Conservation (phyloP, 2,888 invertebrate genomes). For the Dolichomitus sp. region DNA sequence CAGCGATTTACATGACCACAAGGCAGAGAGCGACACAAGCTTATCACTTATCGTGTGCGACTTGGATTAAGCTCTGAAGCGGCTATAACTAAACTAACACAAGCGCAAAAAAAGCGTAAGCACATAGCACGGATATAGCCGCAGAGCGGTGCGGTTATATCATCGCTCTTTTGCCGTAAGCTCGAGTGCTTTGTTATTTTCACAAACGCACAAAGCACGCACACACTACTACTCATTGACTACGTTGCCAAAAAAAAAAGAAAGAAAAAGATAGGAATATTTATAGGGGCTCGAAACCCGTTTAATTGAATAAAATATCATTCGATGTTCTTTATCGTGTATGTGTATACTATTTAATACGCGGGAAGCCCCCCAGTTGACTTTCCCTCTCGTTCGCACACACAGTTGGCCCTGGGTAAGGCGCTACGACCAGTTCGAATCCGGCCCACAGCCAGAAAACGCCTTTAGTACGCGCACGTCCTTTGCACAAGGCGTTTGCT, state of each 20-base stretch:
- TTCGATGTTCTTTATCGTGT: conserved; percentile 11
- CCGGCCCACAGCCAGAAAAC: conserved; percentile 28
- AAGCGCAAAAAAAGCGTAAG: neutral
- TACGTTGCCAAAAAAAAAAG: neutral
- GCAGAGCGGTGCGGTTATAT: conserved; percentile 7
- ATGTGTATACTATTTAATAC: neutral
- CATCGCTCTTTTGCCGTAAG: conserved; percentile 17
- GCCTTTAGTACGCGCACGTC: conserved; percentile 61
- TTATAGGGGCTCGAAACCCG: neutral
- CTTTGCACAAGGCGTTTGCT: conserved; percentile 31
- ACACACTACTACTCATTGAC: neutral
- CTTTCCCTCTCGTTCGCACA: conserved; percentile 1
- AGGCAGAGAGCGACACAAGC: neutral
- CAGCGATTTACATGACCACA: neutral
- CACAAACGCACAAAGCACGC: neutral
- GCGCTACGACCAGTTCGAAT: conserved; percentile 35
- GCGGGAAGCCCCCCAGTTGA: neutral
- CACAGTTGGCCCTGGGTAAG: conserved; percentile 6
- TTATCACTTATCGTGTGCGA: conserved; percentile 21
- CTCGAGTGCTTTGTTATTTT: conserved; percentile 2
- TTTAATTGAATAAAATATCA: neutral
- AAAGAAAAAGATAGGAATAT: neutral
- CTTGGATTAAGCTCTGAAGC: neutral
- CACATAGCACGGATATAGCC: neutral
- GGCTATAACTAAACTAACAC: conserved; percentile 15